These are phyloP conservation scores for Channallabes apus DNA, from an alignment of 2,797 vertebrate genomes.

Conservation along the genomic window DNA sequence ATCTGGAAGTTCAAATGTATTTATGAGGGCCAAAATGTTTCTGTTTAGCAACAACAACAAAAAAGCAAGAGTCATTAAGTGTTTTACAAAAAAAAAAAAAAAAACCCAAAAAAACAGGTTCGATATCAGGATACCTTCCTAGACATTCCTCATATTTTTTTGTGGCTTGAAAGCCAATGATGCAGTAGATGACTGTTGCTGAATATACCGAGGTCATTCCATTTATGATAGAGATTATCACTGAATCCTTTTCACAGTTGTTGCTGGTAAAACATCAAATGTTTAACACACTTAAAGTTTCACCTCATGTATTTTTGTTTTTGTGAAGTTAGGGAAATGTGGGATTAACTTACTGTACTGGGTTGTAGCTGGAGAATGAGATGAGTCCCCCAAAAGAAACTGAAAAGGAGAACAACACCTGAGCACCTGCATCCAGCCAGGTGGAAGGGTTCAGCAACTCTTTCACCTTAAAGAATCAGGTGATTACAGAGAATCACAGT, in stretches of 20 bases:
- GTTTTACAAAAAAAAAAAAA: background rate
- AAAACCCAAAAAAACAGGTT: background rate
- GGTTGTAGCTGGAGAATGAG: slow-evolving; percentile 97
- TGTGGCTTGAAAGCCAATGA: slow-evolving; percentile 93
- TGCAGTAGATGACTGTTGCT: slow-evolving; percentile 90
- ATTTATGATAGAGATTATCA: slow-evolving; percentile 88
- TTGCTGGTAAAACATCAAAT: slow-evolving; percentile 74
- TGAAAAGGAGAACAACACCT: slow-evolving; percentile 95
- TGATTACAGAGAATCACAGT: background rate
- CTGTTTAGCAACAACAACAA: slow-evolving; percentile 63
- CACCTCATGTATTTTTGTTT: background rate
- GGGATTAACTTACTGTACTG: slow-evolving; percentile 79
- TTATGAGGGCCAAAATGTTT: slow-evolving; percentile 85
- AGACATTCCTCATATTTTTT: slow-evolving; percentile 83
- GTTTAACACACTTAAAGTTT: background rate
- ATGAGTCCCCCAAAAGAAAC: slow-evolving; percentile 95
- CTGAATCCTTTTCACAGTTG: slow-evolving; percentile 89
- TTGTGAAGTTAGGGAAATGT: too few relatives aligned
- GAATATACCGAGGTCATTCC: slow-evolving; percentile 89
- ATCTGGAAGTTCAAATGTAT: slow-evolving; percentile 85
- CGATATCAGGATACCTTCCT: background rate
- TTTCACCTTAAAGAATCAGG: slow-evolving; percentile 67
- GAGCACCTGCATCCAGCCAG: slow-evolving; percentile 92
- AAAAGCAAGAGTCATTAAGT: background rate
- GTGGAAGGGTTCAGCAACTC: slow-evolving; percentile 85